phyloP scores from a whole-genome alignment of 2,888 invertebrate genomes.

The Leptura quadrifasciata region DNA sequence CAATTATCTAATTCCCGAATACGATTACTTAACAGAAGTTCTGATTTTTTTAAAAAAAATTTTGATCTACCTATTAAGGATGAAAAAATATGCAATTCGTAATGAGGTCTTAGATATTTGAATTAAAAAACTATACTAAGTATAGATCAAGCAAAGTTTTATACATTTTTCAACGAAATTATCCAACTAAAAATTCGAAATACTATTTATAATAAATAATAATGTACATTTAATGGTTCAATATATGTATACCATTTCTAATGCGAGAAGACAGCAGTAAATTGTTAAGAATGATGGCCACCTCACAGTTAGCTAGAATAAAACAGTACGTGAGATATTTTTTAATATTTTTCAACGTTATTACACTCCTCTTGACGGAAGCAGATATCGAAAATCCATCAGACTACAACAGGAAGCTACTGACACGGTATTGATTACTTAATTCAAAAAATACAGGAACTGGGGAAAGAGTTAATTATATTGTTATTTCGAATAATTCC shows the following conservation, averaged over 20 bases:
- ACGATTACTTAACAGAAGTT: no score
- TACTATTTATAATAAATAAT: no score
- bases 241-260: background rate
- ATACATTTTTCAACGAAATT: background rate
- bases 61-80: no score
- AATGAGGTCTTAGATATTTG: background rate
- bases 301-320: slow-evolving; percentile 36
- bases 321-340: slow-evolving; percentile 38
- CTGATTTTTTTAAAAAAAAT: no score
- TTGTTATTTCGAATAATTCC: slow-evolving; percentile 37
- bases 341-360: slow-evolving; percentile 26
- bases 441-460: slow-evolving; percentile 40
- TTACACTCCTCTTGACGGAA: slow-evolving; percentile 33
- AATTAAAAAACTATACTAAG: background rate
- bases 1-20: no score
- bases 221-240: background rate
- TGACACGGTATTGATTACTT: slow-evolving; percentile 37
- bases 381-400: slow-evolving; percentile 39
- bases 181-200: background rate
- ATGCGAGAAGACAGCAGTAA: background rate
- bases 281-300: slow-evolving; percentile 19
- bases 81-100: background rate
- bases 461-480: slow-evolving; percentile 34
- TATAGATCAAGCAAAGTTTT: no score
- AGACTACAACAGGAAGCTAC: slow-evolving; percentile 25